Evolutionary conservation across 2,888 invertebrate genomes (phyloP).

Genomic region (Nomada ruficornis): DNA sequence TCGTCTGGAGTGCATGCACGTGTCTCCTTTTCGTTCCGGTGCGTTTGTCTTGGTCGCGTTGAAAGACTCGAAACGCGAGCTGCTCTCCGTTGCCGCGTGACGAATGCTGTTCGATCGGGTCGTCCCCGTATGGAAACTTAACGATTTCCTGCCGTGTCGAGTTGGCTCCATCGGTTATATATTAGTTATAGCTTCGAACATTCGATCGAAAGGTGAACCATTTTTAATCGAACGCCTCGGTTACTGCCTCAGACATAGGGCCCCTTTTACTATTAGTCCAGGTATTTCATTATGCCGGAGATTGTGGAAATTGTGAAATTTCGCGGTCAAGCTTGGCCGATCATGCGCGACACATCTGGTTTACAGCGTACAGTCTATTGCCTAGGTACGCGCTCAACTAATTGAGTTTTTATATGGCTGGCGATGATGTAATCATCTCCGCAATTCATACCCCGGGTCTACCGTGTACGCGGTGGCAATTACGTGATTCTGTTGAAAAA

Average conservation of each 20-base stretch:
- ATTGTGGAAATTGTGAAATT: slow-evolving; percentile 16
- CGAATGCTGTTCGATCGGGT: slow-evolving; percentile 5
- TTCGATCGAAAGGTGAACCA: neutral
- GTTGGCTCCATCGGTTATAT: neutral
- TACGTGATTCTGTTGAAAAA: neutral
- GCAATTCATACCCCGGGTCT: too few relatives aligned
- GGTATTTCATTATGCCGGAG: neutral
- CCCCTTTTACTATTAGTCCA: slow-evolving; percentile 1
- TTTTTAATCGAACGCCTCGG: neutral
- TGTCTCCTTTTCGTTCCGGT: slow-evolving; percentile 17
- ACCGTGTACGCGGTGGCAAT: neutral
- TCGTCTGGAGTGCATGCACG: slow-evolving; percentile 14
- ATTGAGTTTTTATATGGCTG: neutral
- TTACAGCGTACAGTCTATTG: neutral
- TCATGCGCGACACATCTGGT: slow-evolving; percentile 24
- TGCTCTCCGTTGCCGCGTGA: neutral
- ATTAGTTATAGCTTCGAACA: neutral
- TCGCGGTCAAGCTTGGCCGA: slow-evolving; percentile 19
- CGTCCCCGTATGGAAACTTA: neutral
- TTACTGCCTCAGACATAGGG: too few relatives aligned
- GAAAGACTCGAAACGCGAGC: slow-evolving; percentile 21
- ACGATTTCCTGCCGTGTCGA: neutral
- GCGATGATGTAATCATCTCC: neutral
- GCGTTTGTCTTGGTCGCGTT: slow-evolving; percentile 17
- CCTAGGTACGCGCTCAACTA: neutral